Conservation (phyloP, 2,113 vertebrate genomes). For the Sander lucioperca region DNA sequence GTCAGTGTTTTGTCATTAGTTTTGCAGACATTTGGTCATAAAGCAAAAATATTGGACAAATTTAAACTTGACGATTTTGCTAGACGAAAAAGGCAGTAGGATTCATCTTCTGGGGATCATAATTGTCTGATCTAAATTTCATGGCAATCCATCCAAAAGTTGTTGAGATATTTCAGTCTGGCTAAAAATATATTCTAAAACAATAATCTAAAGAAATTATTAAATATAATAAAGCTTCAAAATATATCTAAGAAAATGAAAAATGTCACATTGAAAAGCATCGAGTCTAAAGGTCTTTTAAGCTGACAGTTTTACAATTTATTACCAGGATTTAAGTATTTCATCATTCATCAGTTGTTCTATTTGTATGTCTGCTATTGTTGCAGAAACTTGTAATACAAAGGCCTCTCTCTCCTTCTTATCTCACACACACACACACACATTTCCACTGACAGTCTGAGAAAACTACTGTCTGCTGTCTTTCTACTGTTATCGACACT, state of each 20-base stretch:
- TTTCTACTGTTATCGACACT: conserved; percentile 29
- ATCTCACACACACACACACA: conserved; percentile 48
- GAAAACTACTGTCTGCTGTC: conserved; percentile 41
- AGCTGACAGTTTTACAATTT: conserved; percentile 3
- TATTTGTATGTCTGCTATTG: conserved; percentile 49
- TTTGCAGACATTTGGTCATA: too few species aligned
- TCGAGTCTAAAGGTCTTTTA: conserved; percentile 42
- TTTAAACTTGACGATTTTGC: too few species aligned
- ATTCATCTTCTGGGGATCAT: too few species aligned
- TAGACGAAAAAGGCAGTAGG: too few species aligned
- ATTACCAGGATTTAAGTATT: conserved; percentile 28
- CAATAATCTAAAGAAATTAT: background rate
- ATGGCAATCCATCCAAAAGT: too few species aligned
- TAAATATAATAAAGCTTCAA: background rate
- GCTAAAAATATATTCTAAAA: background rate
- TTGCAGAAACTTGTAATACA: conserved; percentile 55
- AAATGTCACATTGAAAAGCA: background rate
- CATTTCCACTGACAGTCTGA: conserved; percentile 43
- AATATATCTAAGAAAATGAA: background rate
- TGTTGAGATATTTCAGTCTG: background rate
- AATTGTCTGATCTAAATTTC: too few species aligned
- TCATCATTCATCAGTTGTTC: conserved; percentile 40
- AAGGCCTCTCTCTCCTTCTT: conserved; percentile 66
- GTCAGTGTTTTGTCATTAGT: too few species aligned
- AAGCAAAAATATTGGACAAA: too few species aligned